Evolutionary conservation across 2,113 vertebrate species (phyloP).

Genomic region (Pygoscelis antarcticus): DNA sequence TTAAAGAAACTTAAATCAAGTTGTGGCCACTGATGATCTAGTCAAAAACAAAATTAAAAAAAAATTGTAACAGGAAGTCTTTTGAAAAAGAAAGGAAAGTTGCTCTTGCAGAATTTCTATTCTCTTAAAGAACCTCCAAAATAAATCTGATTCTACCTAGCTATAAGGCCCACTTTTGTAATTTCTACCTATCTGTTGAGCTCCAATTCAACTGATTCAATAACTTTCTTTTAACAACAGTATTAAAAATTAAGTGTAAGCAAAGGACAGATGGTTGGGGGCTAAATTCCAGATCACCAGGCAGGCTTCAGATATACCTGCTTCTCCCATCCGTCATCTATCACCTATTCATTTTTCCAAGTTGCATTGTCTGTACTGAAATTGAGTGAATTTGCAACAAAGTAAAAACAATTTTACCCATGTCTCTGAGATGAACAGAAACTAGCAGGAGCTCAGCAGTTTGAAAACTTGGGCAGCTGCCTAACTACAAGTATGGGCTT

Average conservation of each 20-base stretch:
- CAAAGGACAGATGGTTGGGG: not conserved
- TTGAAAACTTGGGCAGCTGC: not conserved
- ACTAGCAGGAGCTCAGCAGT: not conserved
- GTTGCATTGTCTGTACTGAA: not conserved
- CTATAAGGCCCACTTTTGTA: not conserved
- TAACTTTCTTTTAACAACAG: not conserved
- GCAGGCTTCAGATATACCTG: not conserved
- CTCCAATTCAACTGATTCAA: not conserved
- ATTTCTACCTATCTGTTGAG: not conserved
- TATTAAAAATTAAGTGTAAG: not conserved
- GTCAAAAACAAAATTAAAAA: not conserved
- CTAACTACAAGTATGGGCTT: not conserved
- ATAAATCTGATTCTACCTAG: not conserved
- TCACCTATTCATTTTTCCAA: not conserved
- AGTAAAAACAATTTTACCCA: not conserved
- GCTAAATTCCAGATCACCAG: not conserved
- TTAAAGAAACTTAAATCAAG: not conserved
- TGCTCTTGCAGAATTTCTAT: not conserved
- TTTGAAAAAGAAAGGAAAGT: not conserved
- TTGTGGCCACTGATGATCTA: not conserved
- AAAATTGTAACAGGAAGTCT: not conserved
- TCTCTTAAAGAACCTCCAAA: not conserved
- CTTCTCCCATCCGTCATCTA: not conserved
- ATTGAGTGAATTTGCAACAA: not conserved
- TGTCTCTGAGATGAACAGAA: not conserved